These are phyloP conservation scores for western clawed frog (Xenopus tropicalis) DNA, from an alignment of 2,113 vertebrate species.

Conservation along the genomic window UCB_Xtro_10.0 CM004452.2:29510501-29511000, in stretches of 20 bases:
- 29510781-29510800: too few relatives aligned
- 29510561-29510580: constrained; percentile 20
- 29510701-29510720: neutral
- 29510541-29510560: neutral
- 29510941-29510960: neutral
- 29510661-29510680: neutral
- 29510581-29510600: constrained; percentile 9
- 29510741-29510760: too few relatives aligned
- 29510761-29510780: too few relatives aligned
- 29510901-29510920: neutral
- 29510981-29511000: too few relatives aligned
- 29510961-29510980: too few relatives aligned
- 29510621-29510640: neutral
- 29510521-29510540: neutral
- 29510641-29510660: constrained; percentile 22
- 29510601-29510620: constrained; percentile 20
- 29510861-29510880: neutral
- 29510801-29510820: too few relatives aligned
- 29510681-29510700: neutral
- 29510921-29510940: neutral
- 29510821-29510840: neutral
- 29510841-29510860: neutral
- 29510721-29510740: too few relatives aligned
- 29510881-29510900: neutral
- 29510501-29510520: constrained; percentile 23